Base-by-base conservation (phyloP, 2,113 vertebrate species). In the Chascanopsetta lugubris region DNA sequence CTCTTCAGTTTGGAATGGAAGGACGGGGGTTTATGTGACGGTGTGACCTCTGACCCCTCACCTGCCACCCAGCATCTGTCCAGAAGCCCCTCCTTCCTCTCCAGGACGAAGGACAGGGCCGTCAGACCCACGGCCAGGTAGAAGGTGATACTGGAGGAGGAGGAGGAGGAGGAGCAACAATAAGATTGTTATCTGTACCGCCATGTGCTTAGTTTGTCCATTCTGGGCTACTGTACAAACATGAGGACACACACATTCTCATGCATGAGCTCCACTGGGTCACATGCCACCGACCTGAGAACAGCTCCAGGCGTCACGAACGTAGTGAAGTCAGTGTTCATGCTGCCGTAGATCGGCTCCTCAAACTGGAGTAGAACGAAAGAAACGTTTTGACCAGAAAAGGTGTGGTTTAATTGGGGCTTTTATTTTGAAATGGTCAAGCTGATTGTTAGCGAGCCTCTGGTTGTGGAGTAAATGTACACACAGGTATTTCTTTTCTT, bases 71-170 rank as follows among this genome's bases (percentile, higher is more conserved):
- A 92, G 60, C 91, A 92, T 40, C 93, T 78, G 82, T 94, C 90
- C 75, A 94, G 10, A 46, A 94, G 87, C 0, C 92, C 92, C 49
- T 93, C 91, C 61, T 92, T 93, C 58, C 89, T 90, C 80, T 94
- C 92, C 53, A 92, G 76, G 29, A 93, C 91, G 18, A 94, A 94
- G 59, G 93, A 94, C 24, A 94, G 83, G 0, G 92, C 92, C 0
- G 92, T 94, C 76, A 94, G 82, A 5, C 93, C 93, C 66, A 94
- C 86, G 0, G 93, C 93, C 87, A 94, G 83, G 71, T 92, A 93
- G 83, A 93, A 94, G 29, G 92, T 91, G 69, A 94, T 93, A 24
- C 93, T 94, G 72, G 6, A 63, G 34, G 5, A 18, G 2, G 13
- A 58, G 12, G 22, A 20, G 47, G 13, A 49, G 47, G 21, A 26